These are phyloP conservation scores for Pygoscelis antarcticus DNA, from an alignment of 2,113 vertebrate genomes.

Conservation along the genomic window DNA sequence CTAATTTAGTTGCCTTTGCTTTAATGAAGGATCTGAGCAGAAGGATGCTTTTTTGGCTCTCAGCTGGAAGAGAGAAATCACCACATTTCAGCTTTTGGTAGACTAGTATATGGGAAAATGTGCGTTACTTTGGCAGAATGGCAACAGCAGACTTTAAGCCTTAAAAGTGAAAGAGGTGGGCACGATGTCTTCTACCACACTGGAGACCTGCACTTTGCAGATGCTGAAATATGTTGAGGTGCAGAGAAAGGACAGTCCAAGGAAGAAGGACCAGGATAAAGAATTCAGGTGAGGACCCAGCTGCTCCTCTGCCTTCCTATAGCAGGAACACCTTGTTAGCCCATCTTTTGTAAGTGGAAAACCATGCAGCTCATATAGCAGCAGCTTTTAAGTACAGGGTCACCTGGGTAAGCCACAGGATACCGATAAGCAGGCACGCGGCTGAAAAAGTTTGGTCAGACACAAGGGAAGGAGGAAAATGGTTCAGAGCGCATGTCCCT, in stretches of 20 bases:
- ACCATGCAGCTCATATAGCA: background rate
- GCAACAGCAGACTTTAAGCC: background rate
- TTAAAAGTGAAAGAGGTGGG: background rate
- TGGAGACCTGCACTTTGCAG: background rate
- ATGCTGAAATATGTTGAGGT: background rate
- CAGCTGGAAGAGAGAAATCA: background rate
- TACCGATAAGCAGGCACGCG: background rate
- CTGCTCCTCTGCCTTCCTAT: background rate
- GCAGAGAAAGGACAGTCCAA: background rate
- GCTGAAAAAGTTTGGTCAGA: background rate
- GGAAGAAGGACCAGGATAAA: background rate
- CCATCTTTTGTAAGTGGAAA: rapidly evolving
- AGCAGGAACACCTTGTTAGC: background rate
- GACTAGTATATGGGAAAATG: background rate
- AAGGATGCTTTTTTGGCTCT: background rate
- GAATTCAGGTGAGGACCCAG: background rate
- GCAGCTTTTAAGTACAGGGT: background rate
- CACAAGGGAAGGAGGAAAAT: background rate
- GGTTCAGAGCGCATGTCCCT: background rate
- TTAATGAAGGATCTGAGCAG: background rate
- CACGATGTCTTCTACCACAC: background rate
- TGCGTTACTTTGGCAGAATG: background rate
- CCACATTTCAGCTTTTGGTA: background rate
- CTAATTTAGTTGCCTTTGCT: background rate
- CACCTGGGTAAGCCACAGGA: background rate